Base-by-base conservation (phyloP, 2,797 vertebrate genomes). In the Chelonia mydas region DNA sequence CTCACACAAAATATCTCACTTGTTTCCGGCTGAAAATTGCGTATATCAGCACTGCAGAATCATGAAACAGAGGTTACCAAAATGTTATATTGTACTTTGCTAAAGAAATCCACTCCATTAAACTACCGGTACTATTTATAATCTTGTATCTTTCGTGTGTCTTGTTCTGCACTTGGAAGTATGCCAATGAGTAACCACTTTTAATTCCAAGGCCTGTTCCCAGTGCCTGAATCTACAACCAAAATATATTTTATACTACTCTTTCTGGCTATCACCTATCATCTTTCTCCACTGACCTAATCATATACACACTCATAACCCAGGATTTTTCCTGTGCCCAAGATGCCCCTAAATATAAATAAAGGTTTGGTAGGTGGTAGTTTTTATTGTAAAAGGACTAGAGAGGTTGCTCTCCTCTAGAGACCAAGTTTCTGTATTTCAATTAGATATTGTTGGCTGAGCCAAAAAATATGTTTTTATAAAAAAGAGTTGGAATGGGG, bases 381-480 rank as follows among this genome's bases (percentile, higher is more conserved):
- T 89, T 94, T 85, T 81, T 9, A 23, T 50, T 86, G 23, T 89
- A 53, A 92, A 37, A 47, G 65, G 27, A 37, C 74, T 88, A 84
- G 80, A 84, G 88, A 37, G 59, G 15, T 81, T 91, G 89, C 94
- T 87, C 47, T 91, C 55, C 5, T 11, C 1, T 91, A 68, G 84
- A 91, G 81, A 87, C 54, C 17, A 5, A 17, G 11, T 47, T 92
- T 83, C 33, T 54, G 61, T 59, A 74, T 15, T 31, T 85, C 25
- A 11, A n/a, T 9, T 16, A 81, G 54, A 23, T 88, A 74, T 84
- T 90, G 54, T 88, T 94, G 96, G 87, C 51, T 37, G 77, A 93
- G 87, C 45, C 3, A 59, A 86, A 76, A 94, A 74, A 41, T n/a
- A 41, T 21, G 61, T 45, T 5, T 88, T 90, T 86, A 53, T 82